Evolutionary conservation across 2,797 vertebrate species (phyloP), one percentile per base, ranked within the genome.

Genomic region (Triplophysa yarkandensis): DNA sequence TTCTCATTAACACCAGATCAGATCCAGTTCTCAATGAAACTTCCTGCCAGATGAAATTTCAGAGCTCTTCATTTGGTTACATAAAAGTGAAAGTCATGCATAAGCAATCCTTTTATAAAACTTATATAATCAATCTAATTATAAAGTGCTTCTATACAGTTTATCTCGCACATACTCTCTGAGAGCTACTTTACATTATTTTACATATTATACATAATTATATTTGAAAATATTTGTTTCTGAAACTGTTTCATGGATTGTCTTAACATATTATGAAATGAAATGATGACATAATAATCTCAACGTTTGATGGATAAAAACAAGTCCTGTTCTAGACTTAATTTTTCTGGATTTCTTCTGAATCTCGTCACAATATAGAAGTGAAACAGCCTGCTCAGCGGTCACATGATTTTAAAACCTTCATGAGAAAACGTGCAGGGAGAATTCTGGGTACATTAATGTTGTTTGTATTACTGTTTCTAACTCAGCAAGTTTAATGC

Each of bases 401-500:
- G 11, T 39, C 36, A 39, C 36, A 39, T 39, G 36, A 39, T 11
- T 13, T 13, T 39, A 13, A 39, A 39, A 14, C 36, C 2, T 4
- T 11, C 9, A 3, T 9, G 3, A 39, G 36, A 39, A 13, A 39
- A 10, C 36, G 13, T n/a, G 25, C 48, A 54, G 48, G 39, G 65
- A 3, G 21, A 23, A 43, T 43, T 41, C 10, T 41, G 11, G 17
- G 10, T 14, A 28, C n/a, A 21, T 17, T 41, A 2, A 30, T 58
- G 14, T 32, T 21, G 25, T 43, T 43, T 57, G 39, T 69, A 19
- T 27, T 16, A 14, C 4, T 2, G 7, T 34, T 30, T 57, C 17
- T 77, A 79, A 65, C 82, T 52, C 23, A 57, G 83, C 82, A 85
- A 84, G 83, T 80, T 50, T 73, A 77, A 76, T 74, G 69, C 78